Evolutionary conservation across 23 tunicate species (phyloP), one percentile per base, ranked within the genome.

Genomic region (Trididemnum nubilum): DNA sequence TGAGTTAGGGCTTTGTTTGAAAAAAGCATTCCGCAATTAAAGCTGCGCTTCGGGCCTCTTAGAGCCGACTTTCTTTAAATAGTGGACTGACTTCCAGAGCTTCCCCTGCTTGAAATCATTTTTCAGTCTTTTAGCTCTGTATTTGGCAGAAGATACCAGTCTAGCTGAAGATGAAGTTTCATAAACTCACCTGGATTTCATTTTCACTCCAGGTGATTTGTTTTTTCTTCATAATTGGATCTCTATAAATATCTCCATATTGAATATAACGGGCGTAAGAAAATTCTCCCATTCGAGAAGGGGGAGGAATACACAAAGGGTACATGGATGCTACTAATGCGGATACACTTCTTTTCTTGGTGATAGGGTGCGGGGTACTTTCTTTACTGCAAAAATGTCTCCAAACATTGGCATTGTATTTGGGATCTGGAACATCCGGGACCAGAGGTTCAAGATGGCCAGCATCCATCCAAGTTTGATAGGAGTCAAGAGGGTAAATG

Each of bases 361-460:
- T 9, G 18, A 35, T 44, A 25, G 38, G 23, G 35, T 52, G 76
- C 12, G 74, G 39, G 18, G 73, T 67, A 3, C 83, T 83, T 26
- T 81, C 86, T 15, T 76, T 52, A 35, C 59, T 85, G 75, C 97
- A 85, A 57, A 91, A 91, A 72, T 91, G 78, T 34, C 90, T 64
- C 97, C 97, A 91, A 35, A 91, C 87, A 67, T 91, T 91, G 76
- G 97, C 78, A 76, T 91, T 91, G 86, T 91, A 91, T 15, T 81
- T 75, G 30, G 97, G 97, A 76, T 91, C 90, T 0, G 97, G 87
- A 2, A 24, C 36, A 15, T 66, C 73, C 9, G 81, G 77, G 30
- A 74, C 59, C 30, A 91, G 73, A 23, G 97, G 97, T 29, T 91
- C 97, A 26, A 91, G 72, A 0, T 58, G 69, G 9, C 97, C 90